A percentile compares a stretch with the other conserved stretches of the same genome.
These are phyloP conservation scores for Cottoperca gobio DNA, from an alignment of 2,797 vertebrate genomes.

Conservation along the genomic window DNA sequence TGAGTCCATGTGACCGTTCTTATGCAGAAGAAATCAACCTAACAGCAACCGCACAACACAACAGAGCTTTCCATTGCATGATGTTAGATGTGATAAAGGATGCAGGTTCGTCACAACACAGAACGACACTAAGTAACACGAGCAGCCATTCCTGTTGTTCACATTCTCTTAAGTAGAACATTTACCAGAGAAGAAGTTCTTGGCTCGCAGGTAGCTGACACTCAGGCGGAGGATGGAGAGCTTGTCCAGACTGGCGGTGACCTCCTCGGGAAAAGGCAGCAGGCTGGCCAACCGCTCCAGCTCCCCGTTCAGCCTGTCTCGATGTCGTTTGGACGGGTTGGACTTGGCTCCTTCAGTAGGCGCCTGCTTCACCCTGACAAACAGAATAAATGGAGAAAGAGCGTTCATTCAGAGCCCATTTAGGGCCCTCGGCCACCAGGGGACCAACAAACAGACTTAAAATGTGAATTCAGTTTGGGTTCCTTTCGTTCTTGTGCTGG, in stretches of 20 bases:
- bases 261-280: constrained; percentile 84
- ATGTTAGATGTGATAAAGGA: background rate
- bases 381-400: rapidly evolving
- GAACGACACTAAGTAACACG: background rate
- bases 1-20: background rate
- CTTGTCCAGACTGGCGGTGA: constrained; percentile 85
- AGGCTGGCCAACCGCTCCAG: constrained; percentile 85
- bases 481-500: background rate
- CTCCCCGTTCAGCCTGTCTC: constrained; percentile 86
- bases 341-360: constrained; percentile 77
- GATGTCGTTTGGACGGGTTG: constrained; percentile 86
- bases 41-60: background rate
- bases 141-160: background rate
- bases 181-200: constrained; percentile 85
- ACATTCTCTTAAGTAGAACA: no score
- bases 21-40: background rate
- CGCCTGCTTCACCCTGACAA: constrained; percentile 72
- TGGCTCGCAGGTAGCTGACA: constrained; percentile 84
- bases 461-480: background rate
- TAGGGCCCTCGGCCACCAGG: background rate
- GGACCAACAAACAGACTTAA: background rate
- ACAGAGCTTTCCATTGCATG: no score
- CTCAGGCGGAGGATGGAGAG: constrained; percentile 86
- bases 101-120: background rate
- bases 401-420: background rate